Conservation (phyloP, 2,888 invertebrate species). For the Schizaphis graminum region DNA sequence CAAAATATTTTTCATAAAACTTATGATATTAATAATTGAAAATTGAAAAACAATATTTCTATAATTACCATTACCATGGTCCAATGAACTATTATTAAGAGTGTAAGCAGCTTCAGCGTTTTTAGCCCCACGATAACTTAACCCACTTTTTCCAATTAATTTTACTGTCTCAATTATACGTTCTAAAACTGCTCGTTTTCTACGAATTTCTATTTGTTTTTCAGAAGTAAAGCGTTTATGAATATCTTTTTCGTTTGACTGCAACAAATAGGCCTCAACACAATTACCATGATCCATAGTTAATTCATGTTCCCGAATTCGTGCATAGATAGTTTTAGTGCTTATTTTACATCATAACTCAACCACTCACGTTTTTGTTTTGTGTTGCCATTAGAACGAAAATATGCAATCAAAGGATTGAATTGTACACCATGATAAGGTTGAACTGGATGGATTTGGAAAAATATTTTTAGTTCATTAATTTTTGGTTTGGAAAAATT, state of each 20-base stretch:
- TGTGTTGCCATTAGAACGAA: not conserved
- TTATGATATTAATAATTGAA: no score
- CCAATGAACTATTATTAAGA: not conserved
- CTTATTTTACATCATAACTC: not conserved
- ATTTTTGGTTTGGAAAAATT: not conserved
- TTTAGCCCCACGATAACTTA: slow-evolving; percentile 21
- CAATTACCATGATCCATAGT: not conserved
- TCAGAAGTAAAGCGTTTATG: not conserved
- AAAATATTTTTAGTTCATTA: not conserved
- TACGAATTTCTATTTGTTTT: not conserved
- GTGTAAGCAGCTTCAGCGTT: not conserved
- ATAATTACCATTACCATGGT: slow-evolving; percentile 6
- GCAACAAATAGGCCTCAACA: not conserved
- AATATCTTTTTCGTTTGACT: not conserved
- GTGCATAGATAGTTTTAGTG: not conserved
- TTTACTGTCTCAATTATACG: slow-evolving; percentile 7
- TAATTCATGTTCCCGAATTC: not conserved
- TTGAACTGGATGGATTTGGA: not conserved
- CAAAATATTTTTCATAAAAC: no score
- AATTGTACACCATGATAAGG: not conserved
- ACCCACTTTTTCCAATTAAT: not conserved
- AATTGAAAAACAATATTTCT: no score
- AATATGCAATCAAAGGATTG: not conserved
- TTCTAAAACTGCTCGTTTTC: not conserved
- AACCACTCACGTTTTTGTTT: not conserved